A percentile compares a stretch with the other conserved stretches of the same genome.
Conservation (phyloP, 2,888 invertebrate species). For the Hylaea fasciaria region DNA sequence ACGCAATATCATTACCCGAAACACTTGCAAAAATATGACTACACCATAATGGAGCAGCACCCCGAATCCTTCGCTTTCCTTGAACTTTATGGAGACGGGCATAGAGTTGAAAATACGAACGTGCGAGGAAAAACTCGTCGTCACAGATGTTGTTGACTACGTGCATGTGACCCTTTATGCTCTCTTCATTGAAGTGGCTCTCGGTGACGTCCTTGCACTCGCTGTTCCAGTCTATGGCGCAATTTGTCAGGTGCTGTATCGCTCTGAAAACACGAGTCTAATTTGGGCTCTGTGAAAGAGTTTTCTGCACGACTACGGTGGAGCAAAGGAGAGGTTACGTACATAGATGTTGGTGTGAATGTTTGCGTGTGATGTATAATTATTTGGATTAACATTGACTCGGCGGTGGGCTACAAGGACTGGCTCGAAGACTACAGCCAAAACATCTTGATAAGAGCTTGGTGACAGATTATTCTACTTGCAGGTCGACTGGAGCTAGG, state of each 20-base stretch:
- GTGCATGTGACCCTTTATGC: constrained; percentile 73
- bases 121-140: constrained; percentile 62
- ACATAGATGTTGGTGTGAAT: too few relatives aligned
- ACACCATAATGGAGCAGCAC: constrained; percentile 28
- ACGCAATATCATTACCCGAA: constrained; percentile 30
- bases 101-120: constrained; percentile 52
- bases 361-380: too few relatives aligned
- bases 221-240: constrained; percentile 74
- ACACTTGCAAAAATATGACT: constrained; percentile 32
- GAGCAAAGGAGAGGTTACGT: too few relatives aligned
- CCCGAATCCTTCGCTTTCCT: neutral
- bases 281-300: constrained; percentile 9
- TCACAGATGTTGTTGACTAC: constrained; percentile 69
- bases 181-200: constrained; percentile 72
- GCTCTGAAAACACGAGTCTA: constrained; percentile 56
- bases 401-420: too few relatives aligned
- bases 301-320: too few relatives aligned
- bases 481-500: too few relatives aligned
- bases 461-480: too few relatives aligned
- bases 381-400: too few relatives aligned
- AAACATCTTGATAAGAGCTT: too few relatives aligned
- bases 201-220: constrained; percentile 73
- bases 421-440: too few relatives aligned
- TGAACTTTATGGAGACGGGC: neutral
- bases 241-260: constrained; percentile 66